These are phyloP conservation scores for Cephalopachus bancanus DNA, from an alignment of 2,797 vertebrate species.

Conservation along the genomic window DNA sequence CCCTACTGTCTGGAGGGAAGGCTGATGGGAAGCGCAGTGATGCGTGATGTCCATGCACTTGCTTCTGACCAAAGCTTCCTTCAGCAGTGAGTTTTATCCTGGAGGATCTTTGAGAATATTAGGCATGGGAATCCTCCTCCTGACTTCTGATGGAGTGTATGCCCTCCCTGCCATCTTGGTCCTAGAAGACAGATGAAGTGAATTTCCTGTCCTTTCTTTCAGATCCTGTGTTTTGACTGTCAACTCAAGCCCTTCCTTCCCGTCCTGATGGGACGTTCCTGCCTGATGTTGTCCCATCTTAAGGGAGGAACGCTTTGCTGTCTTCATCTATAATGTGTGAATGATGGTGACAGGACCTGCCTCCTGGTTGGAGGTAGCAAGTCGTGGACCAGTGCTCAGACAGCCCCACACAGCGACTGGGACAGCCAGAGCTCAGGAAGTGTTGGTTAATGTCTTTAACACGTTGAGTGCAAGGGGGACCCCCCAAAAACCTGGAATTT, in stretches of 20 bases:
- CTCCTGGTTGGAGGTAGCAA: too few species aligned
- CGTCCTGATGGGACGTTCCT: too few species aligned
- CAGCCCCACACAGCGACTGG: fast-evolving
- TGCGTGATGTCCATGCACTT: fast-evolving
- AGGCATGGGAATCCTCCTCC: not conserved
- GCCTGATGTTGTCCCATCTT: fast-evolving
- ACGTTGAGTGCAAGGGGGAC: too few species aligned
- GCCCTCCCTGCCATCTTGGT: too few species aligned
- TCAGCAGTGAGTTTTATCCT: fast-evolving
- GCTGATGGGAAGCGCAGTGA: fast-evolving
- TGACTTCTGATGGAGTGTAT: fast-evolving
- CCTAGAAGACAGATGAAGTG: not conserved
- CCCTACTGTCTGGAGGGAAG: too few species aligned
- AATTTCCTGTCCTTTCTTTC: fast-evolving
- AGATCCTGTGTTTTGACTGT: not conserved
- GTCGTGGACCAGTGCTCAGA: fast-evolving
- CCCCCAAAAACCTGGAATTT: too few species aligned
- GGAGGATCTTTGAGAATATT: fast-evolving
- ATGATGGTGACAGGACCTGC: not conserved
- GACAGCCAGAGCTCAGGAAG: fast-evolving
- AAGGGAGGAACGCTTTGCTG: not conserved
- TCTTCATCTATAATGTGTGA: not conserved
- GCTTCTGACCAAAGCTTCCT: not conserved
- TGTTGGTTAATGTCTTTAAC: fast-evolving
- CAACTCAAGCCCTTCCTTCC: not conserved